These are phyloP conservation scores for Orthosia cruda DNA, from an alignment of 2,888 invertebrate genomes.

Conservation along the genomic window DNA sequence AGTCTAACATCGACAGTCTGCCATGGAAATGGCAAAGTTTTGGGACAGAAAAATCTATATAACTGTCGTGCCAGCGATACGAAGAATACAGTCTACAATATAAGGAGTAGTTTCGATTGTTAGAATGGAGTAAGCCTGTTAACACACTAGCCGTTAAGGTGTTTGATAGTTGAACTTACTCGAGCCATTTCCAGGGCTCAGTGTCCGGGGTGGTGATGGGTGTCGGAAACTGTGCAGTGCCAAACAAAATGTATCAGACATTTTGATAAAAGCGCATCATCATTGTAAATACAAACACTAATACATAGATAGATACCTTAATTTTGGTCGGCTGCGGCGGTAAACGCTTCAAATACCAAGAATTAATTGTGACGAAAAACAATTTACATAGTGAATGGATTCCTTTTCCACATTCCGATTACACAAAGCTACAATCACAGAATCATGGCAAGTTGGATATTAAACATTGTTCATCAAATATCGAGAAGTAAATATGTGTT, in stretches of 20 bases:
- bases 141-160: constrained; percentile 67
- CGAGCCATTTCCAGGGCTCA: constrained; percentile 98
- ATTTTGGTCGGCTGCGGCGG: constrained; percentile 56
- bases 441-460: constrained; percentile 30
- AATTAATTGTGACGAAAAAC: constrained; percentile 37
- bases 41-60: too few species aligned
- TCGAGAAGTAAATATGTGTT: background rate
- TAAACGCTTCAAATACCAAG: constrained; percentile 64
- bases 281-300: constrained; percentile 49
- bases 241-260: constrained; percentile 81
- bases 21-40: too few species aligned
- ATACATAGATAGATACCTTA: constrained; percentile 63
- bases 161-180: constrained; percentile 92
- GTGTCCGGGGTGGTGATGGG: constrained; percentile 97
- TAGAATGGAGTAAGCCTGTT: constrained; percentile 65
- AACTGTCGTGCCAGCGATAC: too few species aligned
- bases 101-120: constrained; percentile 27
- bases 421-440: constrained; percentile 40
- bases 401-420: constrained; percentile 24
- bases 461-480: constrained; percentile 31
- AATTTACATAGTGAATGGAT: constrained; percentile 28
- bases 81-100: constrained; percentile 1
- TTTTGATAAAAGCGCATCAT: constrained; percentile 61
- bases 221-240: constrained; percentile 95
- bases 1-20: background rate